Conservation (phyloP, 2,797 vertebrate genomes). For the Sebastes minor region DNA sequence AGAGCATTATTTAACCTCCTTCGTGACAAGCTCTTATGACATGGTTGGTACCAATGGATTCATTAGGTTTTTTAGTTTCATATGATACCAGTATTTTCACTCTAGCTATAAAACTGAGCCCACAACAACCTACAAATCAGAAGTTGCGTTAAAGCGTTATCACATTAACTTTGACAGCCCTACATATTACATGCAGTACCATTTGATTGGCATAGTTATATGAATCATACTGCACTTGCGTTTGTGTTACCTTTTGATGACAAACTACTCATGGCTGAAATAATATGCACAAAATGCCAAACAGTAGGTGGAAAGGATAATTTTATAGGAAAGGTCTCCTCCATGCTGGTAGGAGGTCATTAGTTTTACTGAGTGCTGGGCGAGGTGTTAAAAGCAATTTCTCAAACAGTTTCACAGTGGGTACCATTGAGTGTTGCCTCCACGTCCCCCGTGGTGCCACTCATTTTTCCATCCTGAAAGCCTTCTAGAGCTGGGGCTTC, state of each 20-base stretch:
- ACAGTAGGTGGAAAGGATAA: constrained; percentile 9
- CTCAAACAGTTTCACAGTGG: constrained; percentile 41
- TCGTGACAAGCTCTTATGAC: too few relatives aligned
- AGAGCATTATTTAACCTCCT: too few relatives aligned
- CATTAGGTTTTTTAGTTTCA: too few relatives aligned
- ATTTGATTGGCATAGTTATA: not conserved
- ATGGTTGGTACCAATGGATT: too few relatives aligned
- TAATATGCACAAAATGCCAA: constrained; percentile 1
- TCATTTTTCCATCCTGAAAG: constrained; percentile 33
- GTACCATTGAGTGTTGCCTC: constrained; percentile 25
- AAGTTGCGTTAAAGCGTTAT: too few relatives aligned
- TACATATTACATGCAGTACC: too few relatives aligned
- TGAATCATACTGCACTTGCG: not conserved
- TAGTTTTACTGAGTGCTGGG: constrained; percentile 31
- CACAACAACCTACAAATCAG: too few relatives aligned
- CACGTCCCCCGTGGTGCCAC: constrained; percentile 24
- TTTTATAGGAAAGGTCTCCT: constrained; percentile 30
- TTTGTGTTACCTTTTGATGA: not conserved
- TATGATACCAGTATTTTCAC: too few relatives aligned
- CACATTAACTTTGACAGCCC: not conserved
- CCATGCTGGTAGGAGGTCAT: constrained; percentile 22
- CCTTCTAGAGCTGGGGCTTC: constrained; percentile 6
- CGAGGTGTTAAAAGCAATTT: constrained; percentile 60
- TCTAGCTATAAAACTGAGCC: too few relatives aligned
- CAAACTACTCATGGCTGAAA: not conserved